phyloP scores from a whole-genome alignment of 64 coral and sea anemone genomes.

The Pocillopora damicornis region DNA sequence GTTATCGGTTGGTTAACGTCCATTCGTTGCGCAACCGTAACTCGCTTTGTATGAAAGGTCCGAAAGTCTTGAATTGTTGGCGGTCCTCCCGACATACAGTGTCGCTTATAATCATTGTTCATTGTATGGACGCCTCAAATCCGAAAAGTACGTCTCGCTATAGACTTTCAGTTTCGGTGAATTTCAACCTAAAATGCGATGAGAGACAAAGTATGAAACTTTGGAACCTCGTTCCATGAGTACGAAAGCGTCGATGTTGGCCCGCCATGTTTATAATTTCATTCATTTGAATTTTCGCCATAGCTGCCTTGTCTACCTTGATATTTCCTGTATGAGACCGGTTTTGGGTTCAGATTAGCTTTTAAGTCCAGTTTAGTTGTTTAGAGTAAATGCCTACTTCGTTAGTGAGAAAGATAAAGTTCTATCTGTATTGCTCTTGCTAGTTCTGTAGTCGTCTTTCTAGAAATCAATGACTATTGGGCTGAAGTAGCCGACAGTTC shows the following conservation, averaged over 20 bases:
- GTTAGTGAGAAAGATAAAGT: not conserved
- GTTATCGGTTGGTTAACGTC: not conserved
- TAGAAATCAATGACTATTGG: not conserved
- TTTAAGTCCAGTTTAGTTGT: slow-evolving; percentile 1
- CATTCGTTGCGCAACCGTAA: slow-evolving; percentile 25
- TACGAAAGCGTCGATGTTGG: slow-evolving; percentile 15
- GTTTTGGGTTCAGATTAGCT: slow-evolving; percentile 3
- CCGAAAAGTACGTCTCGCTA: not conserved
- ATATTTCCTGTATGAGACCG: slow-evolving; percentile 25
- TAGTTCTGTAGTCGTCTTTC: not conserved
- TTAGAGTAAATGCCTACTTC: not conserved
- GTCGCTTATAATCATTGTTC: slow-evolving; percentile 7
- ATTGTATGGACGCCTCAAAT: not conserved
- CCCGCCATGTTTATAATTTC: slow-evolving; percentile 39
- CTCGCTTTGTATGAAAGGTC: not conserved
- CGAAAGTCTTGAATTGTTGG: slow-evolving; percentile 2
- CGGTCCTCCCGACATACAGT: not conserved
- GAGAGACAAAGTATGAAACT: not conserved
- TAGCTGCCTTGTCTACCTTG: not conserved
- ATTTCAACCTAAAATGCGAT: not conserved
- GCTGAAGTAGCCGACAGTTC: not conserved
- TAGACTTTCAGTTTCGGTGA: not conserved
- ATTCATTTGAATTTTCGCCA: slow-evolving; percentile 40
- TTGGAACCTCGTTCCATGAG: not conserved
- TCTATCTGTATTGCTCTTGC: not conserved